phyloP scores from a whole-genome alignment of 2,888 invertebrate species.

The Pseudeuparius sepicola region DNA sequence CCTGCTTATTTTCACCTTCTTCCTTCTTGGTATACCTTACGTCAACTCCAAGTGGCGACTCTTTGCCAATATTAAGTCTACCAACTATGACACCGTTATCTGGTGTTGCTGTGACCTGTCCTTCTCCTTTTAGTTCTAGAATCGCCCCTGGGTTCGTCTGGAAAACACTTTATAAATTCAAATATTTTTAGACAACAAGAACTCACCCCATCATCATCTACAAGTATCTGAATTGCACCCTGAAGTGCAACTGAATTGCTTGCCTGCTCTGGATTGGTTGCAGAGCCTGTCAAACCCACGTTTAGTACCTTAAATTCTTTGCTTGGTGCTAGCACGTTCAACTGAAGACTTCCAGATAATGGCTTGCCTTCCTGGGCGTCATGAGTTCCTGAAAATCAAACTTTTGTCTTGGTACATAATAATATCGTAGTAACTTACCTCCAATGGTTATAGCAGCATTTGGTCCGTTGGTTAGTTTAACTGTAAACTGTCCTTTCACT shows the following conservation, averaged over 20 bases:
- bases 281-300: conserved; percentile 35
- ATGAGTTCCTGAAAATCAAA: too few species aligned
- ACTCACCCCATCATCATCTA: conserved; percentile 25
- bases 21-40: conserved; percentile 33
- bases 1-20: conserved; percentile 24
- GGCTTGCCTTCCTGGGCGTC: conserved; percentile 41
- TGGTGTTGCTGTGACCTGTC: conserved; percentile 53
- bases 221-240: conserved; percentile 26
- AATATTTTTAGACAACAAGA: background rate
- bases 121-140: conserved; percentile 54
- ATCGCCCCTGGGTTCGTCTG: conserved; percentile 41
- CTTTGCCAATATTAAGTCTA: conserved; percentile 31
- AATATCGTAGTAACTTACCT: too few species aligned
- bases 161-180: conserved; percentile 8
- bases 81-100: conserved; percentile 52
- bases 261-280: conserved; percentile 30
- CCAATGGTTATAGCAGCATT: too few species aligned
- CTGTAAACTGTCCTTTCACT: too few species aligned
- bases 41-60: conserved; percentile 37
- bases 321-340: conserved; percentile 46
- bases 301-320: conserved; percentile 50
- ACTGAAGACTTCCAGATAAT: conserved; percentile 39
- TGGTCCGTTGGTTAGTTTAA: too few species aligned
- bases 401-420: too few species aligned
- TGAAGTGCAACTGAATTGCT: conserved; percentile 22